Evolutionary conservation across 1,140 invertebrate genomes (phyloP).

Genomic region (Cataglyphis hispanica): DNA sequence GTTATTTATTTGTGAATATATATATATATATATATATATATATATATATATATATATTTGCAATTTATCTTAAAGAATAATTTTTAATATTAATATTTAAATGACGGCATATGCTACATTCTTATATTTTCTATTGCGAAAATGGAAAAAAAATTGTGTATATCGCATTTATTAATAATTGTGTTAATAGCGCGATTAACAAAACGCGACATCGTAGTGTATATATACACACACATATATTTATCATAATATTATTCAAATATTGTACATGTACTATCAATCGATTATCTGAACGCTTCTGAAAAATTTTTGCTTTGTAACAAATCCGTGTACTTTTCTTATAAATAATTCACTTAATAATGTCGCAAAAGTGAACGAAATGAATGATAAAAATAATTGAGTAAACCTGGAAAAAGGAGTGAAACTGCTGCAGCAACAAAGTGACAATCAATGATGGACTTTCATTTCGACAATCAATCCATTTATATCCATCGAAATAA

Average conservation of each 20-base stretch:
- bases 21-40: too few relatives aligned
- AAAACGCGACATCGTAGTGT: too few relatives aligned
- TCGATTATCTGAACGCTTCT: background rate
- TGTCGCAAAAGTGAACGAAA: background rate
- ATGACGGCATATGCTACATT: too few relatives aligned
- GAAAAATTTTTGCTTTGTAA: background rate
- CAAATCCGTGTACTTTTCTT: conserved; percentile 3
- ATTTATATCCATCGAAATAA: background rate
- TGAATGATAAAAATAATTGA: background rate
- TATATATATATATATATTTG: too few relatives aligned
- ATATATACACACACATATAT: background rate
- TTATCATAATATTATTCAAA: conserved; percentile 17
- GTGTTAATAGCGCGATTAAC: too few relatives aligned
- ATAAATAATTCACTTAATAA: background rate
- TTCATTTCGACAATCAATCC: background rate
- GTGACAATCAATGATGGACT: background rate
- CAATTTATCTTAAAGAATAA: too few relatives aligned
- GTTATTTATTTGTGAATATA: too few relatives aligned
- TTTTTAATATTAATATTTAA: too few relatives aligned
- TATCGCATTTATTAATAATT: too few relatives aligned
- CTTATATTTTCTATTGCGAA: too few relatives aligned
- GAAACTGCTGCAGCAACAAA: background rate
- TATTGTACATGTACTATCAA: background rate
- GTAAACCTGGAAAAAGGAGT: background rate
- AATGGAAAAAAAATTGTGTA: too few relatives aligned